Evolutionary conservation across 1,140 invertebrate genomes (phyloP).

Genomic region (Drosophila nigromelanica): DNA sequence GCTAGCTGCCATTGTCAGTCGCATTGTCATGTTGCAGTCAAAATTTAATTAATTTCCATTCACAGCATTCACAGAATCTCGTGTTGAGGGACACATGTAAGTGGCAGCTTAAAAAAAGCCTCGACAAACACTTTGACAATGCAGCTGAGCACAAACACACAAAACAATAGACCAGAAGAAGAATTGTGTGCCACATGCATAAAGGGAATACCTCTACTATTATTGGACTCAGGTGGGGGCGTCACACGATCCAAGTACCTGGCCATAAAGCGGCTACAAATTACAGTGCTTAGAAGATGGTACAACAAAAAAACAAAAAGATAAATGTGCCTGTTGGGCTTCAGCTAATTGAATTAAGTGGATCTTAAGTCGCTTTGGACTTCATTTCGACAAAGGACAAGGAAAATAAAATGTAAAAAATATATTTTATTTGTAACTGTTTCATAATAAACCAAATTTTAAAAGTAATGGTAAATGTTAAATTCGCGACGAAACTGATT

Average conservation of each 20-base stretch:
- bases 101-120: constrained; percentile 26
- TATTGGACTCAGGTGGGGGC: constrained; percentile 69
- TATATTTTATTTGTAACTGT: too few relatives aligned
- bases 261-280: constrained; percentile 58
- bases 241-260: constrained; percentile 47
- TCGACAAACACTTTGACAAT: constrained; percentile 14
- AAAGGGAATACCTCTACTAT: constrained; percentile 31
- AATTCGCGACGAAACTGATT: too few relatives aligned
- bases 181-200: background rate
- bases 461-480: too few relatives aligned
- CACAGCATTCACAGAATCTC: too few relatives aligned
- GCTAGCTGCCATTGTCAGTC: constrained; percentile 18
- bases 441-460: too few relatives aligned
- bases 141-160: constrained; percentile 22
- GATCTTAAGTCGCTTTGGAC: background rate
- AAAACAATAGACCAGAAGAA: background rate
- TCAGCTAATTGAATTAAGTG: constrained; percentile 36
- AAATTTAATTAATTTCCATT: constrained; percentile 71
- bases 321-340: constrained; percentile 64
- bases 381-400: background rate
- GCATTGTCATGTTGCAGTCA: constrained; percentile 47
- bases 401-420: too few relatives aligned
- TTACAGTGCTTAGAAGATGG: constrained; percentile 41
- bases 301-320: constrained; percentile 34
- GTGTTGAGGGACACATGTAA: constrained; percentile 17